A percentile compares a stretch with the other conserved stretches of the same genome.
phyloP scores from a whole-genome alignment of 1,140 invertebrate genomes.

The Antheraea pernyi region DNA sequence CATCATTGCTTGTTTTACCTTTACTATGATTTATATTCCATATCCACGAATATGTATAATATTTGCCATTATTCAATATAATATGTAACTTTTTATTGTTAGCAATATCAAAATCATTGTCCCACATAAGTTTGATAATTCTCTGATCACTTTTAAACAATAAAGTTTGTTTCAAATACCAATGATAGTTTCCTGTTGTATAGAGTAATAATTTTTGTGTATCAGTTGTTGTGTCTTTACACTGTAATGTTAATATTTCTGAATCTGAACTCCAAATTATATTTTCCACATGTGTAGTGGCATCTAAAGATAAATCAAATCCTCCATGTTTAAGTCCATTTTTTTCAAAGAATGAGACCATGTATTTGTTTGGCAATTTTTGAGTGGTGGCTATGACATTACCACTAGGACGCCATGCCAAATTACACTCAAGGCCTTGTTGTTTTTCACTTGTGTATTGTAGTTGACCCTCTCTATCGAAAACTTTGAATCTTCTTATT shows the following conservation, averaged over 20 bases:
- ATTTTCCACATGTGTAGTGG: slow-evolving; percentile 80
- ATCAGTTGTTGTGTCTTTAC: slow-evolving; percentile 60
- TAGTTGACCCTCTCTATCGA: slow-evolving; percentile 86
- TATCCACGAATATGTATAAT: slow-evolving; percentile 81
- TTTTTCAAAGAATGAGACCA: slow-evolving; percentile 93
- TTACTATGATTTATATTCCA: slow-evolving; percentile 81
- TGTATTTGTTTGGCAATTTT: slow-evolving; percentile 82
- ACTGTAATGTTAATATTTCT: slow-evolving; percentile 85
- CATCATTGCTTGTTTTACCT: slow-evolving; percentile 75
- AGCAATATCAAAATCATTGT: slow-evolving; percentile 74
- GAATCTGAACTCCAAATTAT: slow-evolving; percentile 90
- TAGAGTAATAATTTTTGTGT: slow-evolving; percentile 84
- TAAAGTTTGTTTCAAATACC: slow-evolving; percentile 92
- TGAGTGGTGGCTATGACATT: slow-evolving; percentile 89
- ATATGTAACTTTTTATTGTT: slow-evolving; percentile 82
- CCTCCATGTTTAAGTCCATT: slow-evolving; percentile 95
- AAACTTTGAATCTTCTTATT: slow-evolving; percentile 83
- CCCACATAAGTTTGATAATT: slow-evolving; percentile 83
- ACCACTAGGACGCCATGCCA: slow-evolving; percentile 90
- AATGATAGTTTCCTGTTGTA: slow-evolving; percentile 92
- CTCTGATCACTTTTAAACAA: slow-evolving; percentile 73
- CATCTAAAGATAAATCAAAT: slow-evolving; percentile 84
- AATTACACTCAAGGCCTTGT: slow-evolving; percentile 83
- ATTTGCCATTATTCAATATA: slow-evolving; percentile 77
- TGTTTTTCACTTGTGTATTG: slow-evolving; percentile 86